Evolutionary conservation across 2,797 vertebrate species (phyloP).

Genomic region (Dendrocincla tyrannina): DNA sequence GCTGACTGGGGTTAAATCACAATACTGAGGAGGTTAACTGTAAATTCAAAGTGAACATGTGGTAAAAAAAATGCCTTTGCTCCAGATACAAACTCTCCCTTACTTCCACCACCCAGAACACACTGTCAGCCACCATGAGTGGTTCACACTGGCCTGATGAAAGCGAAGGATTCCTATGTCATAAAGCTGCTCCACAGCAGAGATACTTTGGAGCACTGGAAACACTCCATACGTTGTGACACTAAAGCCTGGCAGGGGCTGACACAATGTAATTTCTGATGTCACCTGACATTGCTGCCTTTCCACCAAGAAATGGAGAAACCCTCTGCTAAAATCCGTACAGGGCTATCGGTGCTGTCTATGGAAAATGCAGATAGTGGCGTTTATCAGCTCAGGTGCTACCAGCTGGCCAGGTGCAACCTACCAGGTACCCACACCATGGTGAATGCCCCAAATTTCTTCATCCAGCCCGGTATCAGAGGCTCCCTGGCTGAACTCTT

Average conservation of each 20-base stretch:
- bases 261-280: not conserved
- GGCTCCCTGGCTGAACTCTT: not conserved
- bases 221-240: not conserved
- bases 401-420: not conserved
- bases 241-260: not conserved
- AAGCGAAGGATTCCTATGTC: not conserved
- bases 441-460: not conserved
- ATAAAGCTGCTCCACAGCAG: not conserved
- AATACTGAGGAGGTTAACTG: not conserved
- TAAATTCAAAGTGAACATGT: accelerated
- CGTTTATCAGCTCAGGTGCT: not conserved
- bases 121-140: accelerated
- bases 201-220: not conserved
- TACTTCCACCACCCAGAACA: not conserved
- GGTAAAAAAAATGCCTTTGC: not conserved
- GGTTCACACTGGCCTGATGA: accelerated
- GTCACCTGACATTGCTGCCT: not conserved
- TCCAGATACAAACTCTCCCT: not conserved
- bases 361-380: accelerated
- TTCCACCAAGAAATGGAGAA: not conserved
- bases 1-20: not conserved
- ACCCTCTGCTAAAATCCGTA: not conserved
- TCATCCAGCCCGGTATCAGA: accelerated
- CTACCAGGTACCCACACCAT: accelerated
- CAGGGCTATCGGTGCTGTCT: accelerated